phyloP scores from a whole-genome alignment of 2,797 vertebrate genomes.

The Limosa lapponica region DNA sequence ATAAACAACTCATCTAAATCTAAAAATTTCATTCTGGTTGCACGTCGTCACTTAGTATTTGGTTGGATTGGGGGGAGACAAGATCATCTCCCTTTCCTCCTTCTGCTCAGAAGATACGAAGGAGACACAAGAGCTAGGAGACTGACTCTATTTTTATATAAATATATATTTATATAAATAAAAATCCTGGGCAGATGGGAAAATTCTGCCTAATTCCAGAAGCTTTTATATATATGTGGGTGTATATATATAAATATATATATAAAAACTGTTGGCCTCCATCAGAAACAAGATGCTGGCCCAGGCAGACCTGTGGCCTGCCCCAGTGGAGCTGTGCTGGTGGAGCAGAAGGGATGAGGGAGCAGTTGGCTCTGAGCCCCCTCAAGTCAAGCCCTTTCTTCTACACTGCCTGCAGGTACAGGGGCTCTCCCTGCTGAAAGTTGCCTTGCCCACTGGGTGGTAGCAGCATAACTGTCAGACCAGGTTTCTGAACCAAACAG shows the following conservation, averaged over 20 bases:
- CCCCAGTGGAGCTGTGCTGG: background rate
- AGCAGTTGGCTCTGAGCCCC: background rate
- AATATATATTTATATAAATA: background rate
- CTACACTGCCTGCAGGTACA: background rate
- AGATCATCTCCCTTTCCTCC: background rate
- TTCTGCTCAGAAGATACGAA: background rate
- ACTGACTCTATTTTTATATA: background rate
- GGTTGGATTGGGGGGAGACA: background rate
- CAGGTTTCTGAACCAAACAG: background rate
- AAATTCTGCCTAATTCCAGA: background rate
- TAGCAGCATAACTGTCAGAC: background rate
- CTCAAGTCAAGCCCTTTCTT: background rate
- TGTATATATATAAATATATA: background rate
- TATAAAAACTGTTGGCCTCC: background rate
- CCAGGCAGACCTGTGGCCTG: background rate
- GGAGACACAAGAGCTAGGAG: background rate
- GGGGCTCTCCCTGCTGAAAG: background rate
- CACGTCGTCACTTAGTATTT: background rate
- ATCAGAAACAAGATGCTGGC: background rate
- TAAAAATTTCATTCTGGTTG: background rate
- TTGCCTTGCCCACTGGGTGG: background rate
- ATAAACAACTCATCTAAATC: background rate
- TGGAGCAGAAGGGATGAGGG: background rate
- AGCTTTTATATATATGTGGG: background rate
- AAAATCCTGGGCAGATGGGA: background rate